Base-by-base conservation (phyloP, 1,140 invertebrate genomes). In the Bombus superbus region DNA sequence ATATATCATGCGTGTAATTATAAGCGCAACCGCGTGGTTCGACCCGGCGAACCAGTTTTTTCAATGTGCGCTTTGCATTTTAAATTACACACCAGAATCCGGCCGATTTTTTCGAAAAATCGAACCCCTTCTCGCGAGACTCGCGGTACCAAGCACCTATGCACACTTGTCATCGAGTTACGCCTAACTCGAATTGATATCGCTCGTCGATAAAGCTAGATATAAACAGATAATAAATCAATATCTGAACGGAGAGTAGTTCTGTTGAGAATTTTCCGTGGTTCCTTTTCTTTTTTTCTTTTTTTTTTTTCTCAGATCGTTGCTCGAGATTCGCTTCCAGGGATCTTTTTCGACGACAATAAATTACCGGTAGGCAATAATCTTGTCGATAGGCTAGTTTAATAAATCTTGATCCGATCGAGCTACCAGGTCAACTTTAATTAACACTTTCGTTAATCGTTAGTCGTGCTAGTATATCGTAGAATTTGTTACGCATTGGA, bases 1-100 rank as follows among this genome's bases (percentile, higher is more conserved):
- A 83, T 83, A 83, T 35, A 47, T 83, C 81, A 76, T 83, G 73
- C 73, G 42, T 83, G 81, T 76, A 83, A 83, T 83, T 83, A 83
- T 76, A 64, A 76, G 81, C 28, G 73, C 72, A 83, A 83, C 59
- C 72, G 73, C n/a, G 81, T 83, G 66, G 59, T 76, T 44, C 72
- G 59, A 66, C 59, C 59, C 72, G 72, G 25, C 57, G 73, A 76
- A 83, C 81, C 81, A 76, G 81, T 83, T 83, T 76, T 83, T 83
- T 83, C 81, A 83, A 83, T 68, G 81, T 35, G 4, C 73, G 25
- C 35, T 83, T 83, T 83, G 59, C 81, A 83, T 83, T 83, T 74
- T 64, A 76, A 76, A 83, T 76, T 47, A 22, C 71, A 40, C 59
- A 10, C 69, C 40, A 15, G 57, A 40, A 44, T 47, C n/a, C 47